Percentiles rank a stretch among this genome's conserved stretches.
These are phyloP conservation scores for Clivina fossor DNA, from an alignment of 2,888 invertebrate species.

Conservation along the genomic window DNA sequence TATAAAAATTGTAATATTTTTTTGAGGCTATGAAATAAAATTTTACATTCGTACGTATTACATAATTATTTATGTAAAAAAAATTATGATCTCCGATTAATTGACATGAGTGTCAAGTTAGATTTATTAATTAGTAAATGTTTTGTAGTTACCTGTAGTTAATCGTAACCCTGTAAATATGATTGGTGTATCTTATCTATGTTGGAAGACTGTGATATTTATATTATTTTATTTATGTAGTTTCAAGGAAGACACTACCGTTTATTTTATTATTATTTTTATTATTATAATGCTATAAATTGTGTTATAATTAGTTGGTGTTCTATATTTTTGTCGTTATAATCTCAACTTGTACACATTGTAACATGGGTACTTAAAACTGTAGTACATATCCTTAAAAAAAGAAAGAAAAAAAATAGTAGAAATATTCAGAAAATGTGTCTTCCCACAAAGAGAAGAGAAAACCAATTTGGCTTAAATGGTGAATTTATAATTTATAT, in stretches of 20 bases:
- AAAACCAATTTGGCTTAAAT: constrained; percentile 55
- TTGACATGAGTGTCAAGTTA: no score
- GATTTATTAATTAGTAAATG: background rate
- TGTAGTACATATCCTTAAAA: no score
- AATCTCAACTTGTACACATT: no score
- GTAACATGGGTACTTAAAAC: no score
- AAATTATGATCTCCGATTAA: no score
- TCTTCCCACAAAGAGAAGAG: constrained; percentile 70
- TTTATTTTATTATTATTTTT: constrained; percentile 48
- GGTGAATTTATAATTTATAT: no score
- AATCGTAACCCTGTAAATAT: constrained; percentile 42
- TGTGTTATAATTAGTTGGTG: constrained; percentile 23
- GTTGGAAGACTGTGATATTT: constrained; percentile 73
- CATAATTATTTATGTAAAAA: no score
- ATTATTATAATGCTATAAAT: constrained; percentile 48
- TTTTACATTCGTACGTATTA: no score
- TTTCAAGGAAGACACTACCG: constrained; percentile 51
- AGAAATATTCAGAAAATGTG: constrained; percentile 83
- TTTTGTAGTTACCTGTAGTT: background rate
- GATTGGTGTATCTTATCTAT: constrained; percentile 67
- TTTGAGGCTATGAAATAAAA: no score
- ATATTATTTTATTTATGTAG: constrained; percentile 54
- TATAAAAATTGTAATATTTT: no score
- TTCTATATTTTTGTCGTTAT: constrained; percentile 18
- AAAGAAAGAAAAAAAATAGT: no score